A percentile compares a stretch with the other conserved stretches of the same genome.
Evolutionary conservation across 2,113 vertebrate genomes (phyloP).

Genomic region (Elephantulus edwardii): DNA sequence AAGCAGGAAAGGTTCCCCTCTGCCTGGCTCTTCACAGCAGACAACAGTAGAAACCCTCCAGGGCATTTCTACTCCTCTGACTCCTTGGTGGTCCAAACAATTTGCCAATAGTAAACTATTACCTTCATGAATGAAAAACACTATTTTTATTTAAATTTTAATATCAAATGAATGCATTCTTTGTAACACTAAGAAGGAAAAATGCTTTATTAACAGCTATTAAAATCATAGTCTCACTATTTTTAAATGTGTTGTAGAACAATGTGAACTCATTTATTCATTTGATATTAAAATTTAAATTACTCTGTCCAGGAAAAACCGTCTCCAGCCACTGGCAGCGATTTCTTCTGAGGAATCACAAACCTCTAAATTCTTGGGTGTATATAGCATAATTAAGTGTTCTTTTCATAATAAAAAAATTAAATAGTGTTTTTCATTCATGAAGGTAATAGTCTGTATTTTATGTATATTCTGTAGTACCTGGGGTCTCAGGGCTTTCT

Average conservation of each 20-base stretch:
- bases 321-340: not conserved
- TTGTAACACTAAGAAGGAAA: not conserved
- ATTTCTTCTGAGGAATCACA: conserved; percentile 9
- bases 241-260: conserved; percentile 8
- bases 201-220: not conserved
- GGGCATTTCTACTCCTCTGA: not conserved
- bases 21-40: not conserved
- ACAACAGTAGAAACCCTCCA: not conserved
- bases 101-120: too few species aligned
- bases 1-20: not conserved
- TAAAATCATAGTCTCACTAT: not conserved
- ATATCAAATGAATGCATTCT: too few species aligned
- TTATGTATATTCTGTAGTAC: too few species aligned
- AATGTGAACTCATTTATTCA: conserved; percentile 38
- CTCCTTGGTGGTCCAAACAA: not conserved
- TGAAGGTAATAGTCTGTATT: too few species aligned
- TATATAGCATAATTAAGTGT: not conserved
- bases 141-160: too few species aligned
- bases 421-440: too few species aligned
- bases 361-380: conserved; percentile 4
- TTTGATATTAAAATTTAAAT: conserved; percentile 61
- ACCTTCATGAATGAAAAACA: too few species aligned
- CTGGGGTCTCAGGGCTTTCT: too few species aligned
- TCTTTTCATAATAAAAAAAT: conserved; percentile 22
- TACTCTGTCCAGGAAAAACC: not conserved